Evolutionary conservation across 2,888 invertebrate genomes (phyloP).

Genomic region (Glaucopsyche alexis): DNA sequence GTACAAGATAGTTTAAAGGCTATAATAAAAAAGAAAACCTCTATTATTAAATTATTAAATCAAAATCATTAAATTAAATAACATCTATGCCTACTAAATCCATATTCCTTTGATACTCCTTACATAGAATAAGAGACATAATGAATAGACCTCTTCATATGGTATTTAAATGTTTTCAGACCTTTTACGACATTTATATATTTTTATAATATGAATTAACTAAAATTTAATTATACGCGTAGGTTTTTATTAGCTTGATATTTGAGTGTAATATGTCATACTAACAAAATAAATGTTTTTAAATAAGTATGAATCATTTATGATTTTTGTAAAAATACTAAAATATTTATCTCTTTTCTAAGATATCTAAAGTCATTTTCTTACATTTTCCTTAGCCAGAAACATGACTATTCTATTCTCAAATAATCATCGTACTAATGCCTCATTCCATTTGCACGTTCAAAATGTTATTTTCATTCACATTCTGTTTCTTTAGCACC

Average conservation of each 20-base stretch:
- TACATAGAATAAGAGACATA: not conserved
- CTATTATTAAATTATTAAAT: too few species aligned
- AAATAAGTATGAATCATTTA: too few species aligned
- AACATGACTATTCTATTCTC: not conserved
- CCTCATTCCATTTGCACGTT: too few species aligned
- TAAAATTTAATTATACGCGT: constrained; percentile 7
- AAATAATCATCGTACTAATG: not conserved
- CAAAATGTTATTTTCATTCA: too few species aligned
- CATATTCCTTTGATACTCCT: not conserved
- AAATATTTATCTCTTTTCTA: too few species aligned
- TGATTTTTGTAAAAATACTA: too few species aligned
- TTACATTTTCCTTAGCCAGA: not conserved
- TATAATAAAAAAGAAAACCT: too few species aligned
- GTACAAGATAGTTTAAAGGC: too few species aligned
- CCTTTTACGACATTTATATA: constrained; percentile 9
- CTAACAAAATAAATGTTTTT: too few species aligned
- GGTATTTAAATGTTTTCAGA: constrained; percentile 6
- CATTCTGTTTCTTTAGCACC: too few species aligned
- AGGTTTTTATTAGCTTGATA: constrained; percentile 6
- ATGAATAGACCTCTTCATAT: constrained; percentile 14
- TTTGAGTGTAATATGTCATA: not conserved
- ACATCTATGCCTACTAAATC: not conserved
- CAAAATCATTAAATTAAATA: too few species aligned
- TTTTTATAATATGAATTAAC: not conserved
- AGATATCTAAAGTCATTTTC: too few species aligned